phyloP scores from a whole-genome alignment of 1,140 invertebrate species.

The Drosophila watanabei region DNA sequence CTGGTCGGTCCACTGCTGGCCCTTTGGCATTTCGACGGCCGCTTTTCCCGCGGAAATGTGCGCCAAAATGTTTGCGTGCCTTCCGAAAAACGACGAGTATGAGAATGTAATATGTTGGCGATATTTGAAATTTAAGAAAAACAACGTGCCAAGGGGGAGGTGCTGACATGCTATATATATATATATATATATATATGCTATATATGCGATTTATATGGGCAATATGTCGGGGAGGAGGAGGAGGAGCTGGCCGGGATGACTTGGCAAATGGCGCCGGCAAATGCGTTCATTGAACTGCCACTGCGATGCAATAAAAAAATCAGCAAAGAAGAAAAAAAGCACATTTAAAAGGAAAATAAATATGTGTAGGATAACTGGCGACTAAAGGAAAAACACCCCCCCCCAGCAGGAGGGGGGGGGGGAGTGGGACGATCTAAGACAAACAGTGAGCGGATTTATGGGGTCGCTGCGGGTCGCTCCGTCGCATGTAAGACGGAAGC shows the following conservation, averaged over 20 bases:
- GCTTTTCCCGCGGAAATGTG: conserved; percentile 78
- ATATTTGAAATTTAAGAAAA: conserved; percentile 77
- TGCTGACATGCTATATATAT: neutral
- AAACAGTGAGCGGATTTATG: conserved; percentile 73
- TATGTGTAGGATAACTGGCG: conserved; percentile 62
- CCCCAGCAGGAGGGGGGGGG: neutral
- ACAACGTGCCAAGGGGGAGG: conserved; percentile 33
- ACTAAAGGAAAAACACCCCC: conserved; percentile 18
- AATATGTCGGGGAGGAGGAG: too few species aligned
- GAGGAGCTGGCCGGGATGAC: conserved; percentile 11
- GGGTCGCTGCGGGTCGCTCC: conserved; percentile 42
- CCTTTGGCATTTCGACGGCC: conserved; percentile 74
- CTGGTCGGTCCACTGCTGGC: conserved; percentile 36
- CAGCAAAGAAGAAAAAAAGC: conserved; percentile 41
- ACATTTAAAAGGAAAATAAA: conserved; percentile 66
- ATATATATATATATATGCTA: neutral
- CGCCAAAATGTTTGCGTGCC: conserved; percentile 79
- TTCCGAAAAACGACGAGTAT: conserved; percentile 23
- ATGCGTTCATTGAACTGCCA: conserved; percentile 80
- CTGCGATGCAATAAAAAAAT: conserved; percentile 79
- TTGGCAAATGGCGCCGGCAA: conserved; percentile 77
- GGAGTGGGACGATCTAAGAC: conserved; percentile 62
- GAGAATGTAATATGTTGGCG: conserved; percentile 65
- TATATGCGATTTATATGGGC: conserved; percentile 6
- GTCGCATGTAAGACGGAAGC: conserved; percentile 58